Percentiles rank a stretch among this genome's conserved stretches.
phyloP scores from a whole-genome alignment of 2,888 invertebrate genomes.

The Pseudococcus viburni region DNA sequence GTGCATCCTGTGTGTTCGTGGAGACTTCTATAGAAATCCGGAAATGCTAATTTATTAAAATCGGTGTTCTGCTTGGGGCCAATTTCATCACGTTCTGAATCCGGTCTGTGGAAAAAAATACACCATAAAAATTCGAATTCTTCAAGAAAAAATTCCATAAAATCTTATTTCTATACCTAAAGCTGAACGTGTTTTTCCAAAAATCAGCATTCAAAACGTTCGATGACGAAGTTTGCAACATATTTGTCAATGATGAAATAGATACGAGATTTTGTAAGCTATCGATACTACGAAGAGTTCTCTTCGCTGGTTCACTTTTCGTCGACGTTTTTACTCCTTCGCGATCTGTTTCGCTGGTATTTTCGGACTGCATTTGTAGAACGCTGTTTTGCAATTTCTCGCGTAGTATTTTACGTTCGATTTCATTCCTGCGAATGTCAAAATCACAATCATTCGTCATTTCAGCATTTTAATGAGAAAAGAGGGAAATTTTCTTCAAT shows the following conservation, averaged over 20 bases:
- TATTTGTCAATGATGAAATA: constrained; percentile 53
- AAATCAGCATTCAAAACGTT: constrained; percentile 54
- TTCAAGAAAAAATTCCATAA: background rate
- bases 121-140: background rate
- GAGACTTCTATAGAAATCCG: constrained; percentile 55
- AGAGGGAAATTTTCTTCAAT: background rate
- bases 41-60: constrained; percentile 43
- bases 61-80: constrained; percentile 37
- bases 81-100: constrained; percentile 5
- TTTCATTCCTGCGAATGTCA: constrained; percentile 45
- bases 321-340: background rate
- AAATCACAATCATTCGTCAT: no score
- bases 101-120: background rate
- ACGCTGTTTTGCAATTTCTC: constrained; percentile 49
- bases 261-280: constrained; percentile 49
- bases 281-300: background rate
- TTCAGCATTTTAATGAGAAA: no score
- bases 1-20: constrained; percentile 47
- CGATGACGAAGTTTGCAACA: constrained; percentile 59
- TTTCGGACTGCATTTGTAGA: background rate
- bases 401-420: constrained; percentile 52
- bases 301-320: background rate
- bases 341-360: background rate
- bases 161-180: background rate
- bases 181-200: constrained; percentile 63